Base-by-base conservation (phyloP, 1,140 invertebrate genomes). In the Hyphantria cunea region DNA sequence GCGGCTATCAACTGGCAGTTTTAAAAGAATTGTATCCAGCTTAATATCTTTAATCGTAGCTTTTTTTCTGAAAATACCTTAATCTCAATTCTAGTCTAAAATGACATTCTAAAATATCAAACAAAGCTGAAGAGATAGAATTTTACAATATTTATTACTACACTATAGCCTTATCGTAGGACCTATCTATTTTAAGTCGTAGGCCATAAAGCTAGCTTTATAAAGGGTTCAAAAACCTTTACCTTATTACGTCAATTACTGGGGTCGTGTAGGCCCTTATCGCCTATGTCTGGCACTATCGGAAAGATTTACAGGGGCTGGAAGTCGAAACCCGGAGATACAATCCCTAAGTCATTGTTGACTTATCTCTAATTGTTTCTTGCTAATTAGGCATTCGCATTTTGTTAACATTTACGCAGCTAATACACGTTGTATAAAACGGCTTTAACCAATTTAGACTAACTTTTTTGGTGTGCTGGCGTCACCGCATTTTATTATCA, bases 211-310 rank as follows among this genome's bases (percentile, higher is more conserved):
- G 65, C 77, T 74, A 64, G 50, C 67, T 73, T 70, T 73, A 77
- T 63, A 44, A 71, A 51, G 70, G 74, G 53, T 45, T 74, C 41
- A 70, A 69, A 70, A 71, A 68, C 66, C 69, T 61, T 72, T 58
- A 54, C 61, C 56, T 76, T 83, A 80, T 80, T 79, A 84, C 76
- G 80, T 81, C 80, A 86, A 84, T 84, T 84, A 84, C 70, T 73
- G 58, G 67, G 72, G 66, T 78, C 78, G 78, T 80, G 82, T 60
- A 70, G 73, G 49, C 58, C 45, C 67, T 80, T 85, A 85, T 83
- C 82, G 60, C 60, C 48, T 10, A 66, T 71, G 74, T 77, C 73
- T 70, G 48, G 53, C 55, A 39, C 71, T 84, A 84, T 83, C 79
- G 54, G 41, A 7, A 68, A 84, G 81, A 86, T 86, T 86, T 86